These are phyloP conservation scores for Megaceryle maxima DNA, from an alignment of 2,113 vertebrate species.

Conservation along the genomic window DNA sequence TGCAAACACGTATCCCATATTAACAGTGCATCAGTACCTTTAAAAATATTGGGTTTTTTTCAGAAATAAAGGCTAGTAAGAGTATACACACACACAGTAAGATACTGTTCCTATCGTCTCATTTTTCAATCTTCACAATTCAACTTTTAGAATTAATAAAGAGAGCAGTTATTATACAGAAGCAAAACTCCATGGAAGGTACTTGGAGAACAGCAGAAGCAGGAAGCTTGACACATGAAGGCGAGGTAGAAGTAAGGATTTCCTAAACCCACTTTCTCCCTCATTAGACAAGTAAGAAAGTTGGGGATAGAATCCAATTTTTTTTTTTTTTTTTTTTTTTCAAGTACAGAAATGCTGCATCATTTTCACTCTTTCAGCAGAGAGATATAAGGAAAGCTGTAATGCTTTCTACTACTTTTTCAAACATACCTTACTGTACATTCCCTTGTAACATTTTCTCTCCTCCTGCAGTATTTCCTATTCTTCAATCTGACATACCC, in stretches of 20 bases:
- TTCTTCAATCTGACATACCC: not conserved
- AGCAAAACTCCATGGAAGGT: not conserved
- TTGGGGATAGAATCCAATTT: not conserved
- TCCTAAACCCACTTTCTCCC: not conserved
- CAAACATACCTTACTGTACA: not conserved
- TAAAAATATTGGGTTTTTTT: not conserved
- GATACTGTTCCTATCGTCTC: not conserved
- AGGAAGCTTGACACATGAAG: not conserved
- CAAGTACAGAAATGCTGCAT: not conserved
- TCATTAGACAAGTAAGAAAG: not conserved
- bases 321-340: not conserved
- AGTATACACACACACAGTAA: not conserved
- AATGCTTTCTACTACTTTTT: not conserved
- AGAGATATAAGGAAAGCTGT: not conserved
- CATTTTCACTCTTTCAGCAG: not conserved
- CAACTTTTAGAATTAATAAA: not conserved
- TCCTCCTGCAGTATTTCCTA: not conserved
- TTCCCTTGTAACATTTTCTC: not conserved
- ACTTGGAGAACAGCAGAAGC: not conserved
- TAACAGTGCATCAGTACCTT: not conserved
- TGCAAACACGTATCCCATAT: not conserved
- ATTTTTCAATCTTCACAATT: not conserved
- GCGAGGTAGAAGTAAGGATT: not conserved
- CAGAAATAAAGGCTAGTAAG: not conserved
- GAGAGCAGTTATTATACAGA: not conserved